phyloP scores from a whole-genome alignment of 1,140 invertebrate species.

The Drosophila nigrodunni region DNA sequence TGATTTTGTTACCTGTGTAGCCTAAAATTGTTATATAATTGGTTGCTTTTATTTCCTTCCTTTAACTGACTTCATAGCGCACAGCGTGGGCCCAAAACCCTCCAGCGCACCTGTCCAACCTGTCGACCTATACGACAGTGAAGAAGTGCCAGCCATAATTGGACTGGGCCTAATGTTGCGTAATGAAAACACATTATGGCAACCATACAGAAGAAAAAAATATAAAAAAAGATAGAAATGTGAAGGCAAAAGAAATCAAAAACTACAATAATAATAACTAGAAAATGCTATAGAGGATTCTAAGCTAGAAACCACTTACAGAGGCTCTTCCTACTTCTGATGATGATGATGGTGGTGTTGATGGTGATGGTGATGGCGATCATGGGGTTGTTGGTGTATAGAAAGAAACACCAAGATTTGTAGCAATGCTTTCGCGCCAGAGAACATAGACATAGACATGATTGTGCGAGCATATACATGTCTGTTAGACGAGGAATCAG shows the following conservation, averaged over 20 bases:
- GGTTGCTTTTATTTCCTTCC: slow-evolving; percentile 15
- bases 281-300: slow-evolving; percentile 33
- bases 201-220: slow-evolving; percentile 24
- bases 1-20: no score
- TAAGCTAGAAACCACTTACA: slow-evolving; percentile 32
- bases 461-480: slow-evolving; percentile 46
- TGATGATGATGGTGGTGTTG: slow-evolving; percentile 1
- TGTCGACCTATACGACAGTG: slow-evolving; percentile 52
- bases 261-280: slow-evolving; percentile 49
- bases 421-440: slow-evolving; percentile 70
- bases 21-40: no score
- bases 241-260: slow-evolving; percentile 49
- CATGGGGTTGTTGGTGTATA: slow-evolving; percentile 33
- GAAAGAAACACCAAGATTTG: slow-evolving; percentile 60
- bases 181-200: slow-evolving; percentile 78
- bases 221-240: slow-evolving; percentile 10
- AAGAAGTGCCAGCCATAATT: slow-evolving; percentile 70
- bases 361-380: slow-evolving; percentile 37
- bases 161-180: slow-evolving; percentile 73
- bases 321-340: slow-evolving; percentile 13
- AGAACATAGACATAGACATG: slow-evolving; percentile 48
- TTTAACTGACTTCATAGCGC: slow-evolving; percentile 32
- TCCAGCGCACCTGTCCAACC: slow-evolving; percentile 55
- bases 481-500: slow-evolving; percentile 78
- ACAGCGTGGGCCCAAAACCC: slow-evolving; percentile 57